Base-by-base conservation (phyloP, 2,888 invertebrate species). In the Cynaeus angustus region DNA sequence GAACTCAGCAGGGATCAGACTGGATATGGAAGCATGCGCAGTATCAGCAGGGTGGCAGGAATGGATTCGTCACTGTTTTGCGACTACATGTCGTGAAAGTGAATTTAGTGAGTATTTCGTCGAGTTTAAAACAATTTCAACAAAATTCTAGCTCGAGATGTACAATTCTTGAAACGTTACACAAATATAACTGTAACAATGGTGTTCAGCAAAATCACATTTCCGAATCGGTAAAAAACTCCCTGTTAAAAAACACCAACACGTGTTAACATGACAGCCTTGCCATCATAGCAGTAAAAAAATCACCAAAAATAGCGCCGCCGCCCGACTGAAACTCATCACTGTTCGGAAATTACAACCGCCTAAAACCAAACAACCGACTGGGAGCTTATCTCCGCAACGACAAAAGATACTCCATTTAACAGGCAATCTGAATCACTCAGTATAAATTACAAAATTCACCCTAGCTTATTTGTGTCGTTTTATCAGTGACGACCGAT, bases 1-100 rank as follows among this genome's bases (percentile, higher is more conserved):
- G 79, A 79, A 79, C 80, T 80, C 81, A 81, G 80, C 79, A 74
- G 74, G 79, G 79, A 75, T 75, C 71, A 73, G 71, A 55, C 69
- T 53, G 70, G 68, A 70, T 62, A 71, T 74, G 66, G 52, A 68
- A 45, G 72, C 73, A 72, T 76, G 74, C 75, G 77, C 72, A 46
- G 33, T 16, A 52, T 21, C n/a, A 13, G 41, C 43, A 52, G 30
- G 10, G 16, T 16, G 14, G 45, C 65, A 50, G 67, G 67, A 67
- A 59, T 38, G 62, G 62, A 50, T 38, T 52, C 41, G 30, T 52
- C 41, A 16, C 43, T 12, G 26, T 52, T 33, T 48, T 48, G 21
- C 33, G 33, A 33, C 7, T 28, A 28, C 7, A 28, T 4, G 7
- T 28, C 7, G 4, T 5, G 28, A 28, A 7, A 5, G 28, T 28